Conservation (phyloP, 2,888 invertebrate genomes). For the Fissipunctia ypsillon region DNA sequence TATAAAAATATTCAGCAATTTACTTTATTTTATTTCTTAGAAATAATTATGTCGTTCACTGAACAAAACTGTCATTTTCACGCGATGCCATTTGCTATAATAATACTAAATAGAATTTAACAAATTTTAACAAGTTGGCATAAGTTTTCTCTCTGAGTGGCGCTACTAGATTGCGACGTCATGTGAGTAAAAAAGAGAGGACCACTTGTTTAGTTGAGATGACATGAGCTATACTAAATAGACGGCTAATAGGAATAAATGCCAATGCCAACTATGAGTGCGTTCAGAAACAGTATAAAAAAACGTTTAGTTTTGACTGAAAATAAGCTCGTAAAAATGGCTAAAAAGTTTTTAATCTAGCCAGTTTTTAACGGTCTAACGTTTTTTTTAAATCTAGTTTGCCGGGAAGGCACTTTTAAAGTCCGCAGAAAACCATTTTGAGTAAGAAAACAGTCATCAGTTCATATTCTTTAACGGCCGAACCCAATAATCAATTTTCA, state of each 20-base stretch:
- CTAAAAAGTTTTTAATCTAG: too few species aligned
- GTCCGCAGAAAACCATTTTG: too few species aligned
- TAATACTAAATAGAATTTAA: constrained; percentile 45
- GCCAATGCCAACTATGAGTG: constrained; percentile 63
- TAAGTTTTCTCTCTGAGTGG: constrained; percentile 18
- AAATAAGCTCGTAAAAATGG: too few species aligned
- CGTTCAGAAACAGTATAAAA: constrained; percentile 55
- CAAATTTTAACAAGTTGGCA: constrained; percentile 39
- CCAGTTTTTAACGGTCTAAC: too few species aligned
- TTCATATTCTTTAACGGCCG: too few species aligned
- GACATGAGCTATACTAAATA: background rate
- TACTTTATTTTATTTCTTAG: constrained; percentile 52
- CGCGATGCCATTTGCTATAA: constrained; percentile 80
- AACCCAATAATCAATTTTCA: too few species aligned
- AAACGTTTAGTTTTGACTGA: constrained; percentile 29
- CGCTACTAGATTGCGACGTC: constrained; percentile 35
- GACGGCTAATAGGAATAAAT: constrained; percentile 43
- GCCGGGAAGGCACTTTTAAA: too few species aligned
- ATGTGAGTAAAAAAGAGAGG: constrained; percentile 54
- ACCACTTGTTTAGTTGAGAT: constrained; percentile 36
- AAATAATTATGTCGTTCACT: constrained; percentile 64
- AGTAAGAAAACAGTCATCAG: too few species aligned
- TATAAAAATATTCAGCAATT: constrained; percentile 54
- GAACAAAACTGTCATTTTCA: constrained; percentile 76
- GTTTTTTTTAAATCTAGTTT: too few species aligned